phyloP scores from a whole-genome alignment of 2,113 vertebrate species.

The Alexandromys fortis region DNA sequence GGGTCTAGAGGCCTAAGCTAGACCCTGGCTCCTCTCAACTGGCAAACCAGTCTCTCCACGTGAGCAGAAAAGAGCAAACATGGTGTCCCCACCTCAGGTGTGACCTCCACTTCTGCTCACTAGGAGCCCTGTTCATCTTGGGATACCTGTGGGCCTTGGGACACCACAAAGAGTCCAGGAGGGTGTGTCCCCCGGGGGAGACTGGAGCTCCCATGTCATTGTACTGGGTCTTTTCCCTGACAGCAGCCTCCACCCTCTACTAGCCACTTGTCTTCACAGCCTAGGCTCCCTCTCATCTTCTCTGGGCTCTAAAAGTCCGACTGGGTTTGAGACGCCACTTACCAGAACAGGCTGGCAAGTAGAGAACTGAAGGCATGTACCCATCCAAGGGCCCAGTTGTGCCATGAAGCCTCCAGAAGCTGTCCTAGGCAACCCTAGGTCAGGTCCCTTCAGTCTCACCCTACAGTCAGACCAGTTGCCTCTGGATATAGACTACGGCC shows the following conservation, averaged over 20 bases:
- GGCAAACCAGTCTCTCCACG: not conserved
- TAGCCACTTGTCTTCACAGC: not conserved
- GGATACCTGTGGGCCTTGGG: not conserved
- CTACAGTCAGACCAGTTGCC: not conserved
- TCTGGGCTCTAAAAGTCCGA: not conserved
- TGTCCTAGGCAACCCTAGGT: rapidly evolving
- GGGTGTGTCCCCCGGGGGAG: not conserved
- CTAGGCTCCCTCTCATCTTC: not conserved
- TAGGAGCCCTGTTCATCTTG: not conserved
- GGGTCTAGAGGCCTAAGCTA: rapidly evolving
- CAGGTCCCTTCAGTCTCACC: rapidly evolving
- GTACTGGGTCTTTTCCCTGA: not conserved
- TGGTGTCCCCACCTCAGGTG: rapidly evolving
- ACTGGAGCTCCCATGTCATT: not conserved
- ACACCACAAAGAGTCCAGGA: not conserved
- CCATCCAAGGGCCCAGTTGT: rapidly evolving
- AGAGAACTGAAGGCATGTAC: not conserved
- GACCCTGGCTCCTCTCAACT: rapidly evolving
- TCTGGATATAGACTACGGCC: not conserved
- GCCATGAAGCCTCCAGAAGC: not conserved
- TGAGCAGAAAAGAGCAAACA: not conserved
- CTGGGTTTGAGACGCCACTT: not conserved
- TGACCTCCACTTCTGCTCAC: not conserved
- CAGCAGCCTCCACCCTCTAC: not conserved
- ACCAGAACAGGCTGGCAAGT: not conserved